Evolutionary conservation across 2,888 invertebrate genomes (phyloP).

Genomic region (Cantharis flavilabris): DNA sequence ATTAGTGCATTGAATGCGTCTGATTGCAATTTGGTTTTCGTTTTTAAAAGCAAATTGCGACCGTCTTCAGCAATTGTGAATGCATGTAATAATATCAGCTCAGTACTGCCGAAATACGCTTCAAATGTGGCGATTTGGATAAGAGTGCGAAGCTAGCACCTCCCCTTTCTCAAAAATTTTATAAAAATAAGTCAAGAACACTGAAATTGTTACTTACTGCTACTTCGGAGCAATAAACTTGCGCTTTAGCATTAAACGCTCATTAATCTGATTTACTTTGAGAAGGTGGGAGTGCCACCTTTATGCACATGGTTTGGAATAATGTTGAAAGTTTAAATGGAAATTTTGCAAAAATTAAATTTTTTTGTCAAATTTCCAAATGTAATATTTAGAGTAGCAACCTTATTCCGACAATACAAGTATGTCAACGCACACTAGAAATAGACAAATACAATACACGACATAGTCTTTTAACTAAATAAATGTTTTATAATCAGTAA

Average conservation of each 20-base stretch:
- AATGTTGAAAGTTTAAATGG: not conserved
- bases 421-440: constrained; percentile 50
- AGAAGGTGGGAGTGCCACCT: not conserved
- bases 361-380: not conserved
- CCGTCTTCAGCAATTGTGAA: constrained; percentile 39
- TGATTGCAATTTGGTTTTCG: constrained; percentile 16
- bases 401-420: constrained; percentile 32
- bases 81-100: constrained; percentile 44
- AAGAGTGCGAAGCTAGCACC: not conserved
- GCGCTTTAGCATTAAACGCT: not conserved
- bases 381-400: constrained; percentile 3
- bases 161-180: not conserved
- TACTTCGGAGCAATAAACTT: not conserved
- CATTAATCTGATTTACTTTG: not conserved
- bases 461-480: constrained; percentile 23
- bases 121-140: constrained; percentile 23
- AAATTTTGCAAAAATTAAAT: not conserved
- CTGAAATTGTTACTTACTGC: not conserved
- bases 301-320: not conserved
- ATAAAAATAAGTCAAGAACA: not conserved
- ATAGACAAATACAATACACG: constrained; percentile 49
- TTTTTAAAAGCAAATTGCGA: constrained; percentile 20
- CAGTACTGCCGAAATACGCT: constrained; percentile 46
- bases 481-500: not conserved
- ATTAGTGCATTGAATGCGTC: constrained; percentile 31